Percentiles rank a stretch among this genome's conserved stretches.
Conservation (phyloP, 2,888 invertebrate genomes). For the Thelaira solivaga region DNA sequence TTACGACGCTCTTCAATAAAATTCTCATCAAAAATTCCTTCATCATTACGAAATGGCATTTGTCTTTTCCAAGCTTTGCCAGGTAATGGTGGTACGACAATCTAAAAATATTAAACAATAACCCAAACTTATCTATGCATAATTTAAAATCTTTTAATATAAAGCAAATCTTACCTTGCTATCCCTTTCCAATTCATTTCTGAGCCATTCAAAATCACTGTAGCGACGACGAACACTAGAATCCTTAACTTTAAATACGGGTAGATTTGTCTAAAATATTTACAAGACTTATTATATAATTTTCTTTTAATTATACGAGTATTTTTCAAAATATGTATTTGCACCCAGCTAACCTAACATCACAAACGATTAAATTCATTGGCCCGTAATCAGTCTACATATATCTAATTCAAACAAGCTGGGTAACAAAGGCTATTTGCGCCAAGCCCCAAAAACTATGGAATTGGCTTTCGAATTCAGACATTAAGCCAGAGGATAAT, state of each 20-base stretch:
- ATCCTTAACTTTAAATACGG: constrained; percentile 99
- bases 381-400: too few species aligned
- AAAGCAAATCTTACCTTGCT: constrained; percentile 86
- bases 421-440: too few species aligned
- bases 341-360: too few species aligned
- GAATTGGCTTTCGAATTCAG: too few species aligned
- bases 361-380: too few species aligned
- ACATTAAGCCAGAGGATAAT: too few species aligned
- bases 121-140: too few species aligned
- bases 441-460: too few species aligned
- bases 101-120: constrained; percentile 79
- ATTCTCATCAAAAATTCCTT: constrained; percentile 99
- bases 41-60: constrained; percentile 98
- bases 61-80: constrained; percentile 99
- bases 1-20: constrained; percentile 99
- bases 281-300: not conserved
- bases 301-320: too few species aligned
- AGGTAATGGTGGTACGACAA: constrained; percentile 98
- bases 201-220: constrained; percentile 99
- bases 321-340: too few species aligned
- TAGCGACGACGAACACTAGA: constrained; percentile 97
- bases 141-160: too few species aligned
- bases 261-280: constrained; percentile 94
- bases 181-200: constrained; percentile 98
- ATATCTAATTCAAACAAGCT: too few species aligned